Evolutionary conservation across 2,113 vertebrate species (phyloP).

Genomic region (Tautogolabrus adspersus): DNA sequence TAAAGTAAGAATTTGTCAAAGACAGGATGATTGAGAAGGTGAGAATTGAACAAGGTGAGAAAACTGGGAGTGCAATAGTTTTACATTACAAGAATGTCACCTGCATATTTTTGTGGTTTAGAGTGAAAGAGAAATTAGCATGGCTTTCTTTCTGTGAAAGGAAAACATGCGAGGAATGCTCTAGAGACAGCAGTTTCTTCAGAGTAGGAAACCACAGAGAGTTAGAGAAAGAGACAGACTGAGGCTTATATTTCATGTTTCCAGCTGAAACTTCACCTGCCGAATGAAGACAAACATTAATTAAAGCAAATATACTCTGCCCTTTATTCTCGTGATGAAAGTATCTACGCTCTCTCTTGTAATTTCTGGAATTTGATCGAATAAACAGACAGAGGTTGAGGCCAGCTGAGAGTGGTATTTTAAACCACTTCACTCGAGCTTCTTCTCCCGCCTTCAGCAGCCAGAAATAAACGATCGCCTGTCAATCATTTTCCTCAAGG

Average conservation of each 20-base stretch:
- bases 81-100: too few relatives aligned
- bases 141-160: conserved; percentile 49
- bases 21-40: too few relatives aligned
- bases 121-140: conserved; percentile 56
- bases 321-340: conserved; percentile 1
- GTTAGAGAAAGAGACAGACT: background rate
- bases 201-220: conserved; percentile 50
- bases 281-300: conserved; percentile 13
- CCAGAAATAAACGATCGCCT: conserved; percentile 58
- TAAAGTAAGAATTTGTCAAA: too few relatives aligned
- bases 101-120: background rate
- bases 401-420: conserved; percentile 28
- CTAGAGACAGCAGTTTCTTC: conserved; percentile 40
- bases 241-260: conserved; percentile 23
- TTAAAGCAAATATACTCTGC: conserved; percentile 28
- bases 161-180: conserved; percentile 71
- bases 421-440: conserved; percentile 27
- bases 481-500: conserved; percentile 48
- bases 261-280: conserved; percentile 44
- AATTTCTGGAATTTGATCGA: conserved; percentile 44
- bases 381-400: conserved; percentile 44
- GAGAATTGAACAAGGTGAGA: too few relatives aligned
- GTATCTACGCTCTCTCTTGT: conserved; percentile 15
- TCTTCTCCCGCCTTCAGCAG: conserved; percentile 35
- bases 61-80: too few relatives aligned